Evolutionary conservation across 2,888 invertebrate species (phyloP), one percentile per base, ranked within the genome.

Genomic region (Nomada ferruginata): DNA sequence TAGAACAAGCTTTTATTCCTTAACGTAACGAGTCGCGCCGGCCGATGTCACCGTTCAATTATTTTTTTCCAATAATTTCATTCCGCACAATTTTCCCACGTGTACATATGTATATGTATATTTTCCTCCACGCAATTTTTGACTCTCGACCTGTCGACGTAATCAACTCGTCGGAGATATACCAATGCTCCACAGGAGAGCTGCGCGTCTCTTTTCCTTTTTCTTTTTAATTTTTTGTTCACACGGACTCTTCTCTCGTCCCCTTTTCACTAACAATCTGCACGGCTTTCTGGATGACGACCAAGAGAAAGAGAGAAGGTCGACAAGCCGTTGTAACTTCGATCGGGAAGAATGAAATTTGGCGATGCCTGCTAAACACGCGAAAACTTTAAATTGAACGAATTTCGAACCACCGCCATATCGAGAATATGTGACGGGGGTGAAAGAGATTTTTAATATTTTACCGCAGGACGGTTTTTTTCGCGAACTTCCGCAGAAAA

Each of bases 271-370:
- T 87, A 86, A 86, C 87, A 69, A 44, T 61, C 47, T 80, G 82
- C 87, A 87, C 87, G 85, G 85, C 84, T 86, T 87, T 64, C 20
- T 79, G 57, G 63, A 81, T 47, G 71, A 50, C 55, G 65, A 68
- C 36, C 13, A 57, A 3, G 13, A 57, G 13, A 15, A 29, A 73
- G 61, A 81, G 84, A 83, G 82, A 82, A 76, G 83, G 44, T 73
- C 69, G 52, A 13, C 26, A 47, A 5, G 23, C 61, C 52, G 60
- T n/a, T 13, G 47, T 70, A 53, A 42, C 29, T 18, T 23, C 2
- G 13, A 29, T 60, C 61, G 20, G 44, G 10, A 10, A 59, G n/a
- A 1, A 36, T 36, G 11, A 18, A 61, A 75, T 64, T 64, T 60
- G 72, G 55, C 83, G 68, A 75, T 55, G 20, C 26, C 36, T 26